Evolutionary conservation across 2,888 invertebrate genomes (phyloP).

Genomic region (Athalia rosae): DNA sequence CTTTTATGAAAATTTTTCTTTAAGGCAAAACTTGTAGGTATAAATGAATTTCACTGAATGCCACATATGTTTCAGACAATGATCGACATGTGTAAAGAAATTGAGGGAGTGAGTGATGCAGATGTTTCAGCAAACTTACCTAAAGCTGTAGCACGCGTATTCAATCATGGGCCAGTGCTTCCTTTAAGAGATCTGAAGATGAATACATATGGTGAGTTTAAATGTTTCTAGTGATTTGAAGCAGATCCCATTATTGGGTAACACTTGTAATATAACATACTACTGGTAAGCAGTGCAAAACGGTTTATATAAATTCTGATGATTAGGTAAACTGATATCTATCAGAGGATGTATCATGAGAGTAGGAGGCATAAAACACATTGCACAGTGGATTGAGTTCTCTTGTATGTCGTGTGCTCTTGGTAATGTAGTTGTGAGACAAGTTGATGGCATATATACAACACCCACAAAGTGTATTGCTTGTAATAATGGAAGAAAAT

Average conservation of each 20-base stretch:
- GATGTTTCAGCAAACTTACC: conserved; percentile 69
- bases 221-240: not conserved
- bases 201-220: conserved; percentile 80
- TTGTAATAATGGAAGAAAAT: conserved; percentile 78
- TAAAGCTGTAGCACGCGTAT: conserved; percentile 77
- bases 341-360: conserved; percentile 90
- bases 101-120: conserved; percentile 71
- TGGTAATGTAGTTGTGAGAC: conserved; percentile 70
- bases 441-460: conserved; percentile 78
- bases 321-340: conserved; percentile 83
- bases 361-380: conserved; percentile 84
- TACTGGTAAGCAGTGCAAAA: not conserved
- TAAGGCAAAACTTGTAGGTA: not conserved
- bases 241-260: not conserved
- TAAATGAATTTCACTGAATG: not conserved
- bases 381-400: conserved; percentile 87
- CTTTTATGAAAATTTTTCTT: not conserved
- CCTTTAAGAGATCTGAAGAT: conserved; percentile 83
- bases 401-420: conserved; percentile 81
- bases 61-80: conserved; percentile 58
- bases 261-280: not conserved
- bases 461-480: conserved; percentile 78
- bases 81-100: conserved; percentile 62
- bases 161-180: conserved; percentile 80
- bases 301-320: conserved; percentile 49